These are phyloP conservation scores for Fissipunctia ypsillon DNA, from an alignment of 2,888 invertebrate species.

Conservation along the genomic window DNA sequence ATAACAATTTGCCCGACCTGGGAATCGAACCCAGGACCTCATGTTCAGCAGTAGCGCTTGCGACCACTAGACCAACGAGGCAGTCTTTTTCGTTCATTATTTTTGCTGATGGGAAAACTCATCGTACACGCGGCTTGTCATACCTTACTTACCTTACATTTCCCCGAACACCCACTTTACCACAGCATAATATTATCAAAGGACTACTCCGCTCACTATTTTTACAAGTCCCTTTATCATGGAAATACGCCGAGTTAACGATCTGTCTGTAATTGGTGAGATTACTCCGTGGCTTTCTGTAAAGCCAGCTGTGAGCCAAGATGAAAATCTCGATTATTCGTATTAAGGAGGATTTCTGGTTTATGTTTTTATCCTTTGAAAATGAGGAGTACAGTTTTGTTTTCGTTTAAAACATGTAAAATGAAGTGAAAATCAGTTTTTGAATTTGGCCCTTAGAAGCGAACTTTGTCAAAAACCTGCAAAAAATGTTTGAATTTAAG, in stretches of 20 bases:
- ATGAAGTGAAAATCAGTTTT: not conserved
- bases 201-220: conserved; percentile 30
- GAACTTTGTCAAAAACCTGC: too few relatives aligned
- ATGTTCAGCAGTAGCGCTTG: too few relatives aligned
- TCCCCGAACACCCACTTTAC: not conserved
- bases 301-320: conserved; percentile 43
- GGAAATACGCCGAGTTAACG: conserved; percentile 67
- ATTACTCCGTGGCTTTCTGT: conserved; percentile 60
- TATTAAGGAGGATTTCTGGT: conserved; percentile 30
- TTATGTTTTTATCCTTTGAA: conserved; percentile 12
- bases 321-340: conserved; percentile 46
- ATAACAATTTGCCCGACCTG: too few relatives aligned
- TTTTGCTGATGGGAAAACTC: too few relatives aligned
- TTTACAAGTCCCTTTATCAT: conserved; percentile 47
- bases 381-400: conserved; percentile 1
- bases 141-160: not conserved
- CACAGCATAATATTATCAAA: conserved; percentile 27
- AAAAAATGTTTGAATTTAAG: not conserved
- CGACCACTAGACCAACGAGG: too few relatives aligned
- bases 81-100: too few relatives aligned
- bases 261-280: conserved; percentile 69
- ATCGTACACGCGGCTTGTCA: not conserved
- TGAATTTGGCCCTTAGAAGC: not conserved
- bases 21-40: too few relatives aligned
- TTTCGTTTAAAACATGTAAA: not conserved